phyloP scores from a whole-genome alignment of 2,797 vertebrate species.

The Enteromius thamalakanensis region DNA sequence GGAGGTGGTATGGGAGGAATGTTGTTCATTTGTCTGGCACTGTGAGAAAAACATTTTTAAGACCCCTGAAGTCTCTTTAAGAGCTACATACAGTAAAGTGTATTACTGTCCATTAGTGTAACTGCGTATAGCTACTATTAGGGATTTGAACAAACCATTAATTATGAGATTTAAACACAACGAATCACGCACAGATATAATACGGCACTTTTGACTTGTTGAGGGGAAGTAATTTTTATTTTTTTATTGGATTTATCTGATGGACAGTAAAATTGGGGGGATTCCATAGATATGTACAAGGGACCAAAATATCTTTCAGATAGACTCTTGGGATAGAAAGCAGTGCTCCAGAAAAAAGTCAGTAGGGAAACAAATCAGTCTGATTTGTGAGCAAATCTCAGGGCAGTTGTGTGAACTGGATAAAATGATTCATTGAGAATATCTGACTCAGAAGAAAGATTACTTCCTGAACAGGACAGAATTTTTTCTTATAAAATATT shows the following conservation, averaged over 20 bases:
- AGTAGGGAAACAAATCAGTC: background rate
- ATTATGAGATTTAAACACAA: background rate
- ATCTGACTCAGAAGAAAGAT: background rate
- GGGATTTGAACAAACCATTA: background rate
- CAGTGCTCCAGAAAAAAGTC: background rate
- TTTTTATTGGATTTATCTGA: background rate
- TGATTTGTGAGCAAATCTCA: background rate
- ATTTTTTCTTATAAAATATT: background rate
- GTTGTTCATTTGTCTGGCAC: slow-evolving; percentile 69
- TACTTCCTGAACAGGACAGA: background rate
- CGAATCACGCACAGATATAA: background rate
- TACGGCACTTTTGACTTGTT: background rate
- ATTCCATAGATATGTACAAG: background rate
- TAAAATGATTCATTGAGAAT: background rate
- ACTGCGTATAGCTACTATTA: background rate
- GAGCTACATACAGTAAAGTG: background rate
- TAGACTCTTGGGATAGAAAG: slow-evolving; percentile 1
- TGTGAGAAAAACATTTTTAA: slow-evolving; percentile 25
- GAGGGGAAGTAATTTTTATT: background rate
- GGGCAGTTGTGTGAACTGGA: background rate
- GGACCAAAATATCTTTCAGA: background rate
- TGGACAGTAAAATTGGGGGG: background rate
- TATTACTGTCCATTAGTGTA: background rate
- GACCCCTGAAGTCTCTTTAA: slow-evolving; percentile 34
- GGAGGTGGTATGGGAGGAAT: slow-evolving; percentile 73